Base-by-base conservation (phyloP, 2,888 invertebrate genomes). In the Andrena bicolor region DNA sequence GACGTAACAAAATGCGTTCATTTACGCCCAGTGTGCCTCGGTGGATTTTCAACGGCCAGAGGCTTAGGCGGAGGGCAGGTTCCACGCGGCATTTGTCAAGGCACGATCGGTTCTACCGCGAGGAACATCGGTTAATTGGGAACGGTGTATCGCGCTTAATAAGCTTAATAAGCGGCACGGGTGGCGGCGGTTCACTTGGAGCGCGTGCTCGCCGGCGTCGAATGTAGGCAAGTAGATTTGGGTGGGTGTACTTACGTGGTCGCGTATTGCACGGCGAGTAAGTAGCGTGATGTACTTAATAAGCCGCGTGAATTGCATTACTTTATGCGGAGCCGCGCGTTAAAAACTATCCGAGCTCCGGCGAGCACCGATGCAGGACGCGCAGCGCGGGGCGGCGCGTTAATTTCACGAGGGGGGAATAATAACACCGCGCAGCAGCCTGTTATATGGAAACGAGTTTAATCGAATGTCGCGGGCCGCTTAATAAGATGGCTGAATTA, bases 171-270 rank as follows among this genome's bases (percentile, higher is more conserved):
- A 41, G 41, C 41, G 41, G 23, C 28, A 48, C n/a, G 48, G 35
- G 26, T 23, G 56, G 66, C 65, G 41, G 28, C 41, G 49, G 10
- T 66, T 35, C 41, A 23, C 13, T 51, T 2, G 7, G 26, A n/a
- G 28, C 32, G 69, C 61, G 51, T 49, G 72, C 32, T 23, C 48
- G 26, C 2, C 53, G 16, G 30, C 20, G 10, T 71, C 75, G 70
- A 80, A 82, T 80, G 66, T 80, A 82, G 82, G 70, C 70, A 41
- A 75, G 30, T 48, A 66, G 82, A 80, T 80, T 82, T 63, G 81
- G 81, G 69, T 82, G 69, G 80, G 48, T 82, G 76, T 51, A 51
- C 70, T 70, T 48, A 64, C 53, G 69, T 53, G 41, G 49, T 51
- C 80, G 56, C 56, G 73, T 48, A 49, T 20, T n/a, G 53, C 53